Conservation (phyloP, 1,140 invertebrate genomes). For the Copidosoma floridanum region DNA sequence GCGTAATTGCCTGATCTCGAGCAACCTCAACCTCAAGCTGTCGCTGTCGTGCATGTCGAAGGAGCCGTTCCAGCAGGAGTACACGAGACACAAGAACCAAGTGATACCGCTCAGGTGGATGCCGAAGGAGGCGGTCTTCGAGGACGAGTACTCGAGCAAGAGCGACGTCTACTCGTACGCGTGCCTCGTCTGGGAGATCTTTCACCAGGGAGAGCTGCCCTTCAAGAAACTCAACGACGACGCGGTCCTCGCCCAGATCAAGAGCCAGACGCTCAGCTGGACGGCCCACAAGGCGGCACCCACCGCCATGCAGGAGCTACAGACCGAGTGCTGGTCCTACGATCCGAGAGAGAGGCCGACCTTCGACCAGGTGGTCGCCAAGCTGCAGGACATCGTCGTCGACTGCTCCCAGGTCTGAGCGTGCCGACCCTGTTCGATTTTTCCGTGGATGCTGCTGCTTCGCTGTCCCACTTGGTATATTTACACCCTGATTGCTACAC, state of each 20-base stretch:
- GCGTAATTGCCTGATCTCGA: constrained; percentile 88
- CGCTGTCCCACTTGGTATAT: too few relatives aligned
- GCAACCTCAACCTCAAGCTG: constrained; percentile 80
- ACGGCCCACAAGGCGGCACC: constrained; percentile 65
- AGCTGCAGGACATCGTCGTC: constrained; percentile 32
- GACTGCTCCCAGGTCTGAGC: constrained; percentile 20
- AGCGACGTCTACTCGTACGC: constrained; percentile 93
- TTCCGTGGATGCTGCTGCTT: too few relatives aligned
- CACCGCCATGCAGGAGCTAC: constrained; percentile 60
- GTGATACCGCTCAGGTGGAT: constrained; percentile 72
- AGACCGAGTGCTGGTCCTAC: constrained; percentile 63
- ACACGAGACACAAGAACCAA: constrained; percentile 76
- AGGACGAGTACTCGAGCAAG: constrained; percentile 90
- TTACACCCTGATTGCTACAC: too few relatives aligned
- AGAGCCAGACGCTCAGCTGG: constrained; percentile 67
- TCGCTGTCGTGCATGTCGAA: constrained; percentile 77
- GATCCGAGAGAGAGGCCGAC: constrained; percentile 67
- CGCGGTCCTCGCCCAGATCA: constrained; percentile 70
- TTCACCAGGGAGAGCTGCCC: constrained; percentile 82
- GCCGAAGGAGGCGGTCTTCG: constrained; percentile 82
- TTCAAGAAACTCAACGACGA: constrained; percentile 80
- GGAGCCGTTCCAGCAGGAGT: constrained; percentile 84
- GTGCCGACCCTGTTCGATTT: too few relatives aligned
- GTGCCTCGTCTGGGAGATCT: constrained; percentile 88
- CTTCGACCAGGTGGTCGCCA: constrained; percentile 57